Evolutionary conservation across 2,888 invertebrate species (phyloP).

Genomic region (Ctena decussata): DNA sequence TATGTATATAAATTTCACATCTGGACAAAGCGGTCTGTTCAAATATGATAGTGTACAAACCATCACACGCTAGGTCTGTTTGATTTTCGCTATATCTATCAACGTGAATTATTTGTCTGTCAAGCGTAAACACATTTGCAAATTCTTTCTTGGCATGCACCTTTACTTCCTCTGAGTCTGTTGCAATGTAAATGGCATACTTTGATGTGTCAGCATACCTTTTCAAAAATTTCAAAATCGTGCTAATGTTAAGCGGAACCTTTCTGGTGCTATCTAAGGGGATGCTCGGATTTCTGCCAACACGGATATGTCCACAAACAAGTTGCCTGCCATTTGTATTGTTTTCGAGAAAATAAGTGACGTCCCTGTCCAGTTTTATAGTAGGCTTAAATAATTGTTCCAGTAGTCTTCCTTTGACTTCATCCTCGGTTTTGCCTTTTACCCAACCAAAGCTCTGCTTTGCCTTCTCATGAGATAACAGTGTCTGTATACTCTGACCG

Average conservation of each 20-base stretch:
- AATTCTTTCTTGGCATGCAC: neutral
- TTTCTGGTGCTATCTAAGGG: neutral
- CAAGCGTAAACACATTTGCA: neutral
- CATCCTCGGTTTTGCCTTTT: neutral
- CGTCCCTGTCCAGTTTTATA: neutral
- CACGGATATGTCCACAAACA: conserved; percentile 45
- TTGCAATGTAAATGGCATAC: conserved; percentile 39
- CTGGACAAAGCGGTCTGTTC: conserved; percentile 31
- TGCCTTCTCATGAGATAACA: conserved; percentile 1
- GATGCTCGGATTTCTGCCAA: conserved; percentile 41
- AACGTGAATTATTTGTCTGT: conserved; percentile 34
- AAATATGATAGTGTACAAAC: conserved; percentile 30
- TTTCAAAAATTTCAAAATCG: conserved; percentile 20
- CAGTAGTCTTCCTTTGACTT: conserved; percentile 14
- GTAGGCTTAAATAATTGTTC: conserved; percentile 23
- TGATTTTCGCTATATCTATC: neutral
- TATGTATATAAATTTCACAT: conserved; percentile 39
- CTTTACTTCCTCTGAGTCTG: conserved; percentile 35
- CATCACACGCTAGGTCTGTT: conserved; percentile 15
- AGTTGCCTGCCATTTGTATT: neutral
- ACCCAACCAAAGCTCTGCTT: conserved; percentile 14
- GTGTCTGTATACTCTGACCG: neutral
- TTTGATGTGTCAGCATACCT: neutral
- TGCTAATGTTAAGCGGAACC: conserved; percentile 16
- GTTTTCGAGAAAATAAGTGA: neutral